Base-by-base conservation (phyloP, 2,797 vertebrate genomes). In the Botia almorhae region DNA sequence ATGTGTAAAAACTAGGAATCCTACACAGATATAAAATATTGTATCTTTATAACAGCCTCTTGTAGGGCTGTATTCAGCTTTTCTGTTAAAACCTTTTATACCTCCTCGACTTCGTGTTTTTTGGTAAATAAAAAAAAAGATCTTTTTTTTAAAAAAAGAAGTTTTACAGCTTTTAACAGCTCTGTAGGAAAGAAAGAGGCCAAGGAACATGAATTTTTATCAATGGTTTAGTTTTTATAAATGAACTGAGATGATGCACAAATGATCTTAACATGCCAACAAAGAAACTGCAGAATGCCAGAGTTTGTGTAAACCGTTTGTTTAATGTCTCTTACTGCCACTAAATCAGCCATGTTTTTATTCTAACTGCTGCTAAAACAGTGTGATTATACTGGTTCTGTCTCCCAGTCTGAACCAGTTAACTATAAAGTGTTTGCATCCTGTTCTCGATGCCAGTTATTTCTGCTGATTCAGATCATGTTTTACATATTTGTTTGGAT, bases 81-180 rank as follows among this genome's bases (percentile, higher is more conserved):
- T 88, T 89, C 73, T 85, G 86, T 69, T 89, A 78, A 82, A 87
- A 83, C 74, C 39, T 90, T 89, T 92, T 93, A 91, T 89, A 91
- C 85, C 87, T 91, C 90, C 61, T 92, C 90, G 92, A 91, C 92
- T 94, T 92, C 93, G 80, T 78, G 36, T 85, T 74, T 84, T 81
- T 76, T 75, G 69, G 78, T n/a, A n/a, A n/a, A n/a, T n/a, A n/a
- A n/a, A n/a, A n/a, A n/a, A n/a, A n/a, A n/a, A n/a, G n/a, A n/a
- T n/a, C n/a, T n/a, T n/a, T n/a, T n/a, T n/a, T n/a, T n/a, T n/a
- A n/a, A n/a, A n/a, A 84, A 23, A 16, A 53, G 69, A 85, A 61
- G 1, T 43, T 11, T 63, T 58, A 65, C 46, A 85, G 71, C 81
- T 88, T 87, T 92, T 90, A 91, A 91, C 88, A 89, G 50, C 85